Percentiles rank a stretch among this genome's conserved stretches.
Conservation (phyloP, 2,888 invertebrate species). For the Embidobia sp. region DNA sequence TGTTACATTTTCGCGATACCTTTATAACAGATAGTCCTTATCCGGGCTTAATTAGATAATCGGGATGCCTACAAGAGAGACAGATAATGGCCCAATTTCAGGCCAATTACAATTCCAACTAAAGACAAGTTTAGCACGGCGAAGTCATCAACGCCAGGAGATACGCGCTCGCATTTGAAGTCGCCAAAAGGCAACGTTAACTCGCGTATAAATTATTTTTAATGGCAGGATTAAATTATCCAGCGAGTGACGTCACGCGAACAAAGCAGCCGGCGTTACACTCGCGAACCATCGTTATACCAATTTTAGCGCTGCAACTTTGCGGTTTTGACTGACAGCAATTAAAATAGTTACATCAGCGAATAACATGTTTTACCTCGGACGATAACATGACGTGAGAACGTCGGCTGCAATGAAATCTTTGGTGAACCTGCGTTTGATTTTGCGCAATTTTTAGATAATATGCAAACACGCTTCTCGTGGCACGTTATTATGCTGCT, state of each 20-base stretch:
- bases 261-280: slow-evolving; percentile 36
- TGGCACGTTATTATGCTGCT: not conserved
- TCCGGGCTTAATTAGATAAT: slow-evolving; percentile 49
- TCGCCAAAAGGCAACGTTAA: slow-evolving; percentile 36
- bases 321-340: slow-evolving; percentile 50
- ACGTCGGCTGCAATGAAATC: slow-evolving; percentile 16
- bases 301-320: slow-evolving; percentile 43
- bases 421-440: not conserved
- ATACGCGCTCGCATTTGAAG: slow-evolving; percentile 20
- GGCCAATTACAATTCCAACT: slow-evolving; percentile 44
- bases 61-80: slow-evolving; percentile 31
- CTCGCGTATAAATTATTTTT: slow-evolving; percentile 51
- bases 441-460: slow-evolving; percentile 5
- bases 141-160: slow-evolving; percentile 12
- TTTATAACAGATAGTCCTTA: slow-evolving; percentile 32
- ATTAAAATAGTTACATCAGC: slow-evolving; percentile 41
- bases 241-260: slow-evolving; percentile 35
- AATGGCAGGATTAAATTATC: slow-evolving; percentile 47
- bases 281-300: slow-evolving; percentile 30
- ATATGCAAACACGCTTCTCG: not conserved
- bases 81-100: slow-evolving; percentile 49
- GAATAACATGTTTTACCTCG: slow-evolving; percentile 25
- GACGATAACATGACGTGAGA: slow-evolving; percentile 8
- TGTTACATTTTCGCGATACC: slow-evolving; percentile 31
- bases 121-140: slow-evolving; percentile 35